Evolutionary conservation across 2,113 vertebrate species (phyloP).

Genomic region (Myrmecophaga tridactyla): DNA sequence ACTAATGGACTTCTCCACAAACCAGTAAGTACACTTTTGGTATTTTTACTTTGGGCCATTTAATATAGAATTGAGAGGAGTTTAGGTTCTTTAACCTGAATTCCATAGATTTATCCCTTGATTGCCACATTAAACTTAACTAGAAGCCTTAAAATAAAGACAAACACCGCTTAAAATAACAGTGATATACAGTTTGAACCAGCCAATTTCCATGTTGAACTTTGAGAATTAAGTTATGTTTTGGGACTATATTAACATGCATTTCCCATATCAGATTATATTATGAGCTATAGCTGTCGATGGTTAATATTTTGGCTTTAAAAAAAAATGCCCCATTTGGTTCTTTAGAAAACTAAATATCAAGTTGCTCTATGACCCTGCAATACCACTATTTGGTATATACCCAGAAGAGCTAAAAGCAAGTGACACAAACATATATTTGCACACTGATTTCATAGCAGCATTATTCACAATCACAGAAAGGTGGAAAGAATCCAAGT

Average conservation of each 20-base stretch:
- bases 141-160: neutral
- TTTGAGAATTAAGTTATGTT: neutral
- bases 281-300: neutral
- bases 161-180: neutral
- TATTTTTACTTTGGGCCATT: neutral
- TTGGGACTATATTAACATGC: neutral
- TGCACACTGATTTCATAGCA: too few species aligned
- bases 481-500: too few species aligned
- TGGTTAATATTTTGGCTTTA: neutral
- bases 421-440: too few species aligned
- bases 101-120: neutral
- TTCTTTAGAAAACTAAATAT: too few species aligned
- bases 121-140: neutral
- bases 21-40: neutral
- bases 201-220: neutral
- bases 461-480: too few species aligned
- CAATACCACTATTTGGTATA: too few species aligned
- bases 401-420: too few species aligned
- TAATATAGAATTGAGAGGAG: neutral
- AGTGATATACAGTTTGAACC: neutral
- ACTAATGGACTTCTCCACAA: neutral
- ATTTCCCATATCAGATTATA: neutral
- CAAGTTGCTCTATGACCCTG: too few species aligned
- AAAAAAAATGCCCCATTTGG: too few species aligned
- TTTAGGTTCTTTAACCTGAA: neutral